These are phyloP conservation scores for Lepetodrilus schrolli DNA, from an alignment of 2,888 invertebrate genomes.

Conservation along the genomic window DNA sequence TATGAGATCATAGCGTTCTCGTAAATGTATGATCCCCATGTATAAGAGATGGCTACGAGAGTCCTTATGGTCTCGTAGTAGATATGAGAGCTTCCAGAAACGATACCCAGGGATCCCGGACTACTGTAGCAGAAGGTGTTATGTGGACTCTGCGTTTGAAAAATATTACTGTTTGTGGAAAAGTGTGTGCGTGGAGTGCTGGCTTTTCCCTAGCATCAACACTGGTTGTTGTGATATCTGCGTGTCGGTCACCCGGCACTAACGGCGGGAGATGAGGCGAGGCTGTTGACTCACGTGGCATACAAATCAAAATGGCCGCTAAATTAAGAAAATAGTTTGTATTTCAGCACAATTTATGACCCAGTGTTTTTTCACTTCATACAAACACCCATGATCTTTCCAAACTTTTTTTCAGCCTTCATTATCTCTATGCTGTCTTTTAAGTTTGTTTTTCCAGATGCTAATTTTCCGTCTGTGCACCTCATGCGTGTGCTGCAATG, in stretches of 20 bases:
- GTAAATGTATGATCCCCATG: no score
- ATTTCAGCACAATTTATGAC: conserved; percentile 42
- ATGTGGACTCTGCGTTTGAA: neutral
- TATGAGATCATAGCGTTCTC: no score
- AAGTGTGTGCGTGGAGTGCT: neutral
- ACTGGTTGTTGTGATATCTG: neutral
- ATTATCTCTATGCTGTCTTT: conserved; percentile 6
- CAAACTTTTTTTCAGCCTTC: conserved; percentile 15
- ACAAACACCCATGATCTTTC: conserved; percentile 19
- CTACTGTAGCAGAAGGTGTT: neutral
- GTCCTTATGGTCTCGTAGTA: no score
- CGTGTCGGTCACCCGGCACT: conserved; percentile 5
- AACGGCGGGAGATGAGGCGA: conserved; percentile 22
- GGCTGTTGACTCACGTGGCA: conserved; percentile 38
- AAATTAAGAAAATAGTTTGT: conserved; percentile 42
- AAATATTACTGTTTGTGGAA: conserved; percentile 26
- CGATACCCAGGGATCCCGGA: no score
- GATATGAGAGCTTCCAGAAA: no score
- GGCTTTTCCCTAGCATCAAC: conserved; percentile 2
- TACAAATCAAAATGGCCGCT: conserved; percentile 31
- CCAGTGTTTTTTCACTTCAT: conserved; percentile 12
- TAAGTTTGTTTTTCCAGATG: conserved; percentile 26
- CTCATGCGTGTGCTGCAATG: neutral
- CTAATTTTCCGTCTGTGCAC: neutral
- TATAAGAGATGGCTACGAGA: no score